Evolutionary conservation across 2,888 invertebrate genomes (phyloP).

Genomic region (Eupeodes luniger): DNA sequence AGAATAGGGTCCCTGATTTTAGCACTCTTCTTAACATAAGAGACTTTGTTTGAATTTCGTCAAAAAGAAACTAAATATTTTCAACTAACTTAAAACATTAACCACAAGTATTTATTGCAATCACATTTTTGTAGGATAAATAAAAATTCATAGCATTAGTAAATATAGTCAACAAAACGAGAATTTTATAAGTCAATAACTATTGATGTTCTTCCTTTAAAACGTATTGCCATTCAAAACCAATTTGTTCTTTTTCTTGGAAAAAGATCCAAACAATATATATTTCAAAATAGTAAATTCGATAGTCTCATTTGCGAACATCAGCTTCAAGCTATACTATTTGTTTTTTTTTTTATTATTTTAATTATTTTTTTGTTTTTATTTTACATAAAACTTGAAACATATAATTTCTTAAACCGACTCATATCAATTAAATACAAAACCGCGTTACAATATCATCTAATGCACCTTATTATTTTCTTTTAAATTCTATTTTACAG

Average conservation of each 20-base stretch:
- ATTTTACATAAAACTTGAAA: constrained; percentile 62
- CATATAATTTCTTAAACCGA: constrained; percentile 60
- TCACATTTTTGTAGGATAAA: no score
- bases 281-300: constrained; percentile 26
- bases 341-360: constrained; percentile 8
- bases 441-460: constrained; percentile 56
- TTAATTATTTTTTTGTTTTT: constrained; percentile 30
- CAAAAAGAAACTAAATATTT: no score
- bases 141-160: background rate
- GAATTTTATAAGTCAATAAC: background rate
- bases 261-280: constrained; percentile 14
- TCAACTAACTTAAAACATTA: no score
- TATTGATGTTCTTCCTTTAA: background rate
- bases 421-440: constrained; percentile 56
- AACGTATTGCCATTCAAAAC: background rate
- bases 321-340: constrained; percentile 34
- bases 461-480: constrained; percentile 41
- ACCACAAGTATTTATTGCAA: no score
- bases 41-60: no score
- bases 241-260: background rate
- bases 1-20: no score
- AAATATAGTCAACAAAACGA: background rate
- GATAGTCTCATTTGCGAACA: constrained; percentile 20
- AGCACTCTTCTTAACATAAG: no score
- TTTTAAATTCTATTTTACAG: constrained; percentile 43